phyloP scores from a whole-genome alignment of 2,113 vertebrate species.

The Phrynocephalus versicolor region DNA sequence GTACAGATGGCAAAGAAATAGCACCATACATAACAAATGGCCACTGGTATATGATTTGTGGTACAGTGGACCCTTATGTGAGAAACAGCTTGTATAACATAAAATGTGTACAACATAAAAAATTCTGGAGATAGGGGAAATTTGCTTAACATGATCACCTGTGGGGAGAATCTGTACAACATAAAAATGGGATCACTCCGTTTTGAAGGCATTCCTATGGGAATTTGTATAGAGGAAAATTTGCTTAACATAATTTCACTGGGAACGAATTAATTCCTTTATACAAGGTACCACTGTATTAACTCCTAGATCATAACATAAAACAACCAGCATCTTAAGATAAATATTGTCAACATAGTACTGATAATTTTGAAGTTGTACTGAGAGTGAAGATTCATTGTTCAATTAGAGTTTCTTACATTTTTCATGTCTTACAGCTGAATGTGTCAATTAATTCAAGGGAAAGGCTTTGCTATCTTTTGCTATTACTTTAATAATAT shows the following conservation, averaged over 20 bases:
- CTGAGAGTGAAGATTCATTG: not conserved
- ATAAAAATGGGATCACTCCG: too few relatives aligned
- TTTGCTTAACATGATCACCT: too few relatives aligned
- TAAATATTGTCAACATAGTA: not conserved
- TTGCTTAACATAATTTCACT: too few relatives aligned
- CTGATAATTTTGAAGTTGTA: not conserved
- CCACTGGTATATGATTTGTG: not conserved
- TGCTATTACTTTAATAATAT: not conserved
- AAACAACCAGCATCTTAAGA: not conserved
- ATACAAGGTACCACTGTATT: too few relatives aligned
- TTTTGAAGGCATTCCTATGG: too few relatives aligned
- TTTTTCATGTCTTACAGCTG: not conserved
- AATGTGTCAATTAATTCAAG: not conserved
- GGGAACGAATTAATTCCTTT: too few relatives aligned
- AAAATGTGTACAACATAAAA: too few relatives aligned
- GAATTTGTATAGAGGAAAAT: too few relatives aligned
- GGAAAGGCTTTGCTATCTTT: not conserved
- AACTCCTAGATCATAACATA: not conserved
- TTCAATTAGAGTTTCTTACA: not conserved
- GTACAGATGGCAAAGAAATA: not conserved
- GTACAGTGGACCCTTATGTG: too few relatives aligned
- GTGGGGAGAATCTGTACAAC: too few relatives aligned
- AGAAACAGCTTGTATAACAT: too few relatives aligned
- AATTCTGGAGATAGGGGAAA: too few relatives aligned
- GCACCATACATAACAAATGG: slow-evolving; percentile 12